phyloP scores from a whole-genome alignment of 2,888 invertebrate species.

The Coelinius sp. region DNA sequence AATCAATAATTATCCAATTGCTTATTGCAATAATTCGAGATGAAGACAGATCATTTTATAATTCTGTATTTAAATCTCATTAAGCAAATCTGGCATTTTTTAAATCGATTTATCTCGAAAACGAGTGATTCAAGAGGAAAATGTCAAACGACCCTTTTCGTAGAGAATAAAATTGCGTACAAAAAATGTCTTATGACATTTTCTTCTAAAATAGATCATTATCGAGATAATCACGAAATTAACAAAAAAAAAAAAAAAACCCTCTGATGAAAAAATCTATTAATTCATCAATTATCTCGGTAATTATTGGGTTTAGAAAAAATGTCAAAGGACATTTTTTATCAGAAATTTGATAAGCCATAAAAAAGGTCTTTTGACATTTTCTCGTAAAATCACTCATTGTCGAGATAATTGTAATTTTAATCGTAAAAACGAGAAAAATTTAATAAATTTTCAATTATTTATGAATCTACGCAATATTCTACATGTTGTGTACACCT shows the following conservation, averaged over 20 bases:
- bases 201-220: neutral
- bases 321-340: neutral
- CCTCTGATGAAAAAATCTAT: too few species aligned
- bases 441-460: neutral
- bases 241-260: too few species aligned
- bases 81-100: too few species aligned
- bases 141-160: too few species aligned
- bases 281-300: neutral
- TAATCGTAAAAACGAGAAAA: too few species aligned
- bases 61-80: neutral
- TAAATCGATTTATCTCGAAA: too few species aligned
- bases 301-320: neutral
- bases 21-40: neutral
- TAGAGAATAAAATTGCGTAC: too few species aligned
- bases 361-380: too few species aligned
- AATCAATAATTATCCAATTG: neutral
- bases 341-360: too few species aligned
- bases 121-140: too few species aligned
- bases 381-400: too few species aligned
- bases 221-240: neutral
- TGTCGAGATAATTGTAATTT: neutral
- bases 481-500: neutral
- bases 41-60: neutral
- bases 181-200: too few species aligned
- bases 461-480: slow-evolving; percentile 4